phyloP scores from a whole-genome alignment of 2,888 invertebrate species.

The Trachelus iudaicus region DNA sequence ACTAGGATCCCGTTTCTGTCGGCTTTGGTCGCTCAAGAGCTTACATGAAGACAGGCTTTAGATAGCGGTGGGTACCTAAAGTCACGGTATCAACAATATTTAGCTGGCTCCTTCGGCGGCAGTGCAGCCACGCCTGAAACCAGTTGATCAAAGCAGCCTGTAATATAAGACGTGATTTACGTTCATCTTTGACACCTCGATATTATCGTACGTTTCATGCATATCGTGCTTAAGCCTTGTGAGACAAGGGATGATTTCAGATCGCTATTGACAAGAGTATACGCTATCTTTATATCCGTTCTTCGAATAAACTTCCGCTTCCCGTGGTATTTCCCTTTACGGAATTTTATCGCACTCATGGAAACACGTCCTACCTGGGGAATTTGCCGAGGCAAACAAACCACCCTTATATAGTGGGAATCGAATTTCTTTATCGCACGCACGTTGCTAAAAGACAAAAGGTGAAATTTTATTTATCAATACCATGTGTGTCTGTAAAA shows the following conservation, averaged over 20 bases:
- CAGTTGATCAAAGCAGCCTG: background rate
- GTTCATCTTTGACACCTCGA: background rate
- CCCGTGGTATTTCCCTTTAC: background rate
- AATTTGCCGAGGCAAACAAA: background rate
- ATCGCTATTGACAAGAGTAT: background rate
- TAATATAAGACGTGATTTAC: background rate
- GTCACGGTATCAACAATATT: background rate
- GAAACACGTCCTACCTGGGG: background rate
- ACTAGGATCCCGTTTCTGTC: background rate
- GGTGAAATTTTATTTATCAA: background rate
- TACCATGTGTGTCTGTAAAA: background rate
- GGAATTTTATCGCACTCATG: background rate
- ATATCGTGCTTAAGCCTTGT: background rate
- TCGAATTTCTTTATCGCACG: background rate
- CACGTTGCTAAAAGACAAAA: background rate
- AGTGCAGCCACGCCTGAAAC: background rate
- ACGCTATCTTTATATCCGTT: background rate
- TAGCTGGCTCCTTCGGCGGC: background rate
- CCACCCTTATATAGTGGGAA: background rate
- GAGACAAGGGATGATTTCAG: background rate
- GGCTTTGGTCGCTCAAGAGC: background rate
- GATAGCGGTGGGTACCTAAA: background rate
- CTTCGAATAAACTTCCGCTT: background rate
- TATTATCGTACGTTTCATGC: background rate
- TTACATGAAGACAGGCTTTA: background rate